A percentile compares a stretch with the other conserved stretches of the same genome.
These are phyloP conservation scores for Elephantulus edwardii DNA, from an alignment of 2,113 vertebrate genomes.

Conservation along the genomic window DNA sequence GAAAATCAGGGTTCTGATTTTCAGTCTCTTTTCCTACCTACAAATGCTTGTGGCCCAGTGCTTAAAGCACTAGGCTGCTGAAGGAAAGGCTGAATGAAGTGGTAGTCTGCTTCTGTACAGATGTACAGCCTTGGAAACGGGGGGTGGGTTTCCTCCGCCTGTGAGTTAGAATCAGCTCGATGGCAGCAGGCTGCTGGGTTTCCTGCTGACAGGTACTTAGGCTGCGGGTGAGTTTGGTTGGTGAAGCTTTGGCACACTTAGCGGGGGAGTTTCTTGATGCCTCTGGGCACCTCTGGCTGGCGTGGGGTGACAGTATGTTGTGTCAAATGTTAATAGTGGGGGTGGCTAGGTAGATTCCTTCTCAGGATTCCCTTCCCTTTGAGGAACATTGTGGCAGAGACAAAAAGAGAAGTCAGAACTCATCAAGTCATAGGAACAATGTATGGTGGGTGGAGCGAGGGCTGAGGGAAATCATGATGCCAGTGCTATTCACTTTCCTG, in stretches of 20 bases:
- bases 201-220: too few species aligned
- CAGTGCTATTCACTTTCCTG: neutral
- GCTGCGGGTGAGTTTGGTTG: neutral
- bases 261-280: neutral
- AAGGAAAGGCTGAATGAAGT: too few species aligned
- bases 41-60: too few species aligned
- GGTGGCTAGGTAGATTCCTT: neutral
- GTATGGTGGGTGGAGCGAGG: neutral
- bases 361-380: slow-evolving; percentile 6
- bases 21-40: neutral
- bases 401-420: neutral
- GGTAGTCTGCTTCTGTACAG: too few species aligned
- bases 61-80: neutral
- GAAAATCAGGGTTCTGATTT: neutral
- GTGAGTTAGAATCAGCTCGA: too few species aligned
- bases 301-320: neutral
- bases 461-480: neutral
- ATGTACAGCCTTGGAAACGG: too few species aligned
- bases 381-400: neutral
- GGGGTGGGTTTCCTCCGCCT: too few species aligned
- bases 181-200: too few species aligned
- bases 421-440: slow-evolving; percentile 17
- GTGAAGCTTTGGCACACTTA: too few species aligned
- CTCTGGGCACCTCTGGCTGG: neutral
- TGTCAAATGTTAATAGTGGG: too few species aligned